Base-by-base conservation (phyloP, 2,113 vertebrate species). In the Rhombomys opimus region DNA sequence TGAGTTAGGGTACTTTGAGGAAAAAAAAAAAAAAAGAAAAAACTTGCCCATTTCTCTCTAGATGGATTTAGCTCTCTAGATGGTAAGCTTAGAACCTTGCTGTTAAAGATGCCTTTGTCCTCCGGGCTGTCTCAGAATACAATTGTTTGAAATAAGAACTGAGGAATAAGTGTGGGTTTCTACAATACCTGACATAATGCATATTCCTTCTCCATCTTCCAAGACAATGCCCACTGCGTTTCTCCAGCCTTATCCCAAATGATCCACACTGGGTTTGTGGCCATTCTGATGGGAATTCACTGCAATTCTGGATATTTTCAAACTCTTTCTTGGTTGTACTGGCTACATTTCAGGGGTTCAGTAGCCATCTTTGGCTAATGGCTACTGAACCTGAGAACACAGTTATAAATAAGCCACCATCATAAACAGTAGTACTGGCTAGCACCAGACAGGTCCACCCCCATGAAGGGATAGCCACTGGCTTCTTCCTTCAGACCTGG, bases 131-230 rank as follows among this genome's bases (percentile, higher is more conserved):
- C 70, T 95, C 68, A 38, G 11, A 86, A 75, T 14, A 46, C 14
- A 32, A 18, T 41, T 80, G n/a, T 91, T 97, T 94, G 54, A 59
- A 80, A 72, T 82, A 82, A 93, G 82, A 96, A 70, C 12, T 50
- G 63, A 63, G 20, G n/a, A 73, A 82, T 15, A 86, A 65, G 32
- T 77, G 50, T 82, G 23, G 7, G 38, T 68, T 88, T 70, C 70
- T 54, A 70, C 65, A 89, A 32, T 25, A 23, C 11, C 20, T 35
- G 2, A 75, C 32, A 13, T 50, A 15, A 50, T 63, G 3, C 32
- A 20, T 38, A 54, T 93, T 87, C 46, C 77, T 92, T 85, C 46
- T 80, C 87, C 12, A 80, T 7, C 30, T 88, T 25, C 52, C 27
- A 77, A 22, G 57, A 89, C 72, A 87, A 67, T 15, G 9, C 22